A percentile compares a stretch with the other conserved stretches of the same genome.
phyloP scores from a whole-genome alignment of 2,113 vertebrate genomes.

The Ceyx margarethae region DNA sequence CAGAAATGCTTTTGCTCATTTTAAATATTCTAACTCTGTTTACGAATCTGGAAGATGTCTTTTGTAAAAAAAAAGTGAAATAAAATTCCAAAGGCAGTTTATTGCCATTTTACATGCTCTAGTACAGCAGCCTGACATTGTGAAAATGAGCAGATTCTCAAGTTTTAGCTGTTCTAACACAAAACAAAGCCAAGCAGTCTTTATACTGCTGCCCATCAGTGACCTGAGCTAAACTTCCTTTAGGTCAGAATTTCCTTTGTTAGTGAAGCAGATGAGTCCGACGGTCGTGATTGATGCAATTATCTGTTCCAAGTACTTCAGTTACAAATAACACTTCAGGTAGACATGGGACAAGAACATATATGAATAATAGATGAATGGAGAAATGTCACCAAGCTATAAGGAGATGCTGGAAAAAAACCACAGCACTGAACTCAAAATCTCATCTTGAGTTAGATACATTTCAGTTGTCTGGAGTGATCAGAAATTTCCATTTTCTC shows the following conservation, averaged over 20 bases:
- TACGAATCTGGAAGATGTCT: not conserved
- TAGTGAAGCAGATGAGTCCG: not conserved
- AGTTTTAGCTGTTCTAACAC: not conserved
- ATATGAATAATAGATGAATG: constrained; percentile 1
- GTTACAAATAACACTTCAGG: not conserved
- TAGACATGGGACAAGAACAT: not conserved
- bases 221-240: not conserved
- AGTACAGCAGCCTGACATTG: not conserved
- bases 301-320: not conserved
- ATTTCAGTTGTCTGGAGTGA: not conserved
- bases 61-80: not conserved
- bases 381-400: not conserved
- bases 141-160: not conserved
- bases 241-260: not conserved
- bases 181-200: not conserved
- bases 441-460: not conserved
- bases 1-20: not conserved
- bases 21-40: not conserved
- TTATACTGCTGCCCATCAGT: not conserved
- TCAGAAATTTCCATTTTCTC: not conserved
- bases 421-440: not conserved
- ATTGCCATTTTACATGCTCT: not conserved
- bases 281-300: not conserved
- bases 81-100: not conserved
- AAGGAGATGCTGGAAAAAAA: not conserved